Base-by-base conservation (phyloP, 1,140 invertebrate genomes). In the Forficula auricularia region DNA sequence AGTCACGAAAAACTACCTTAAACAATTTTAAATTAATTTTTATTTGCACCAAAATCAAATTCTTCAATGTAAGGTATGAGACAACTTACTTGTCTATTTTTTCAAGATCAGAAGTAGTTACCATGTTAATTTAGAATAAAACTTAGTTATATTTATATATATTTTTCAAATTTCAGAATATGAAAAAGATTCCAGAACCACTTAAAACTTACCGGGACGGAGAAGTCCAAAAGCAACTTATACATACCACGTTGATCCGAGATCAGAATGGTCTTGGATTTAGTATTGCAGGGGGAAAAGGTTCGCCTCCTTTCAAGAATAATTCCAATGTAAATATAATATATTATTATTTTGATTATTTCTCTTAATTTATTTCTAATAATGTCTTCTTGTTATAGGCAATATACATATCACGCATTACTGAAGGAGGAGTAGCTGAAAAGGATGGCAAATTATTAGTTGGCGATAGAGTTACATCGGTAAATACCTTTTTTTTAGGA, bases 271-370 rank as follows among this genome's bases (percentile, higher is more conserved):
- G 82, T 40, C 70, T 97, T 36, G 91, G 91, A 41, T 94, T 97
- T 62, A 92, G 87, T 59, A 94, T 96, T 60, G 86, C 87, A 3
- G 89, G 89, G 36, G 89, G 88, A n/a, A 79, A 83, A 62, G 86
- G 86, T 33, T 88, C 85, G 18, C 76, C 82, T 18, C 75, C 84
- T 1, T 90, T 80, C 58, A 80, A 80, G 54, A 70, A 71, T 43
- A 70, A 62, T 53, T 66, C 60, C 16, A 71, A 75, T 50, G 72
- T 73, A 62, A 66, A 63, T 57, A 19, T 6, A 9, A 32, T n/a
- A n/a, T 32, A 9, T 9, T 32, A 32, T 32, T 32, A 32, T 9
- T 32, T 9, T 9, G 9, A 32, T 32, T 32, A 32, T n/a, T 32
- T n/a, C 9, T 32, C 31, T 32, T 9, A 9, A 32, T 32, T 32